Evolutionary conservation across 2,888 invertebrate species (phyloP).

Genomic region (Augochlorella aurata): DNA sequence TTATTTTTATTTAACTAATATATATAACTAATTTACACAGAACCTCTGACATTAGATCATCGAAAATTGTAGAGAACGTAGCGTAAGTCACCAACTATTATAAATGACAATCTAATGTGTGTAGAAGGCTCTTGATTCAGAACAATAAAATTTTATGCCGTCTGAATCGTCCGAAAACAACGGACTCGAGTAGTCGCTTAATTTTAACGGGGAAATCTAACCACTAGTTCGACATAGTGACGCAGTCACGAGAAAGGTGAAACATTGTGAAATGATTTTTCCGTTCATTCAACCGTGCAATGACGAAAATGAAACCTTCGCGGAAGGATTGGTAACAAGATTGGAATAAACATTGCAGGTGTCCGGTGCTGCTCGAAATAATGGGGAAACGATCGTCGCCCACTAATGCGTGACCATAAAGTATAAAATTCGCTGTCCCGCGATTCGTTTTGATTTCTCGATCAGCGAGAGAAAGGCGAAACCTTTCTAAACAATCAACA

Average conservation of each 20-base stretch:
- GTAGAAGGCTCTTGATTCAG: too few relatives aligned
- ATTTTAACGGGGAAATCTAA: background rate
- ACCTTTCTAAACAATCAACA: slow-evolving; percentile 23
- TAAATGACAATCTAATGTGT: too few relatives aligned
- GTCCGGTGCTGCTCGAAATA: background rate
- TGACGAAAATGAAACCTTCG: background rate
- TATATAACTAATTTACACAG: too few relatives aligned
- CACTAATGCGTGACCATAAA: slow-evolving; percentile 14
- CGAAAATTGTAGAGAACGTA: too few relatives aligned
- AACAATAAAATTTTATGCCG: too few relatives aligned
- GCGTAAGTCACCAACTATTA: too few relatives aligned
- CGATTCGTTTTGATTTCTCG: slow-evolving; percentile 15
- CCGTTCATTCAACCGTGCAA: slow-evolving; percentile 19
- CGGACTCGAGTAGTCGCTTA: too few relatives aligned
- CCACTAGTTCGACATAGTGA: background rate
- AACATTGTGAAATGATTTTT: slow-evolving; percentile 33
- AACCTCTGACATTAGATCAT: too few relatives aligned
- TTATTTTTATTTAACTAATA: too few relatives aligned
- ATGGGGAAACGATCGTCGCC: background rate
- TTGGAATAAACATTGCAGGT: slow-evolving; percentile 26
- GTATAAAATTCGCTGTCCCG: slow-evolving; percentile 8
- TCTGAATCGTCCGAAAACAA: too few relatives aligned
- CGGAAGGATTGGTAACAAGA: slow-evolving; percentile 26
- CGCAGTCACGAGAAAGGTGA: slow-evolving; percentile 8
- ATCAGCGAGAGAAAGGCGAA: slow-evolving; percentile 29